A percentile compares a stretch with the other conserved stretches of the same genome.
Evolutionary conservation across 2,113 vertebrate genomes (phyloP).

Genomic region (Corythornis cristatus): DNA sequence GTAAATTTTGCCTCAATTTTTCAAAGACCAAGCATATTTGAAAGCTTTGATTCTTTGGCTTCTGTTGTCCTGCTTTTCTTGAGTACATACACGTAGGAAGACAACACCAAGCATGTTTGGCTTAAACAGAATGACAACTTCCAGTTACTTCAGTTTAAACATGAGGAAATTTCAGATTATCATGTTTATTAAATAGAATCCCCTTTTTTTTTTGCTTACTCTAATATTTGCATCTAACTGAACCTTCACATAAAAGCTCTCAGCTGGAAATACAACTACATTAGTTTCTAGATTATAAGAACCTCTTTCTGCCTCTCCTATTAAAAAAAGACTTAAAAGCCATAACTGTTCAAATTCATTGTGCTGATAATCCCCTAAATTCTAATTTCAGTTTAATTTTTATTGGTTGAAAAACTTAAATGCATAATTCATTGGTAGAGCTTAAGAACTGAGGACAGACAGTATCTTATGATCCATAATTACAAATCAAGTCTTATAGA

Average conservation of each 20-base stretch:
- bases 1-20: neutral
- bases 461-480: constrained; percentile 8
- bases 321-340: constrained; percentile 5
- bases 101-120: neutral
- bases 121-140: neutral
- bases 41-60: neutral
- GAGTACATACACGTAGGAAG: neutral
- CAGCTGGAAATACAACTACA: neutral
- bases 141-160: neutral
- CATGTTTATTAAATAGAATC: neutral
- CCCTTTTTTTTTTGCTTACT: neutral
- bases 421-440: no score
- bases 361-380: neutral
- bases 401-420: constrained; percentile 21
- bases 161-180: neutral
- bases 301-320: neutral
- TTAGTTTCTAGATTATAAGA: neutral
- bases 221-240: neutral
- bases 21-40: neutral
- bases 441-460: neutral
- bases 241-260: neutral
- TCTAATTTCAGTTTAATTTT: neutral
- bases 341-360: neutral
- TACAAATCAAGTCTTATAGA: constrained; percentile 59
- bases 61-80: neutral